Base-by-base conservation (phyloP, 2,113 vertebrate genomes). In the Petromus typicus region DNA sequence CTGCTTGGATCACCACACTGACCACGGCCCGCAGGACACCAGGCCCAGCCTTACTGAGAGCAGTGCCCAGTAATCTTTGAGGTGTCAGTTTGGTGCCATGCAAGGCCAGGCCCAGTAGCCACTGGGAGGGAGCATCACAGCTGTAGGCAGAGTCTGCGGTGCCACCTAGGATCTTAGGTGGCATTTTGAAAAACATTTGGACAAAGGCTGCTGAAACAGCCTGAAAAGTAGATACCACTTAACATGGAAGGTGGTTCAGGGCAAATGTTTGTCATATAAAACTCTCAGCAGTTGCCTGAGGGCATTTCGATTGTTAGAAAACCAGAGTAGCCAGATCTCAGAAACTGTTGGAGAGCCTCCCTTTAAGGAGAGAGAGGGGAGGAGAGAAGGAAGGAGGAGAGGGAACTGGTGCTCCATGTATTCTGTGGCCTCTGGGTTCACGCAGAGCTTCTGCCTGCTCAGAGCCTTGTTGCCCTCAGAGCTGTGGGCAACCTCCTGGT, bases 51-150 rank as follows among this genome's bases (percentile, higher is more conserved):
- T 87, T 18, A 1, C 40, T 34, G 63, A 12, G 27, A 20, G 14
- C 37, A 4, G 23, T 7, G 8, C n/a, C 43, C 1, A 27, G 37
- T 6, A 17, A 25, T n/a, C 40, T 11, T 0, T 48, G 18, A 13
- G 7, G 17, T 7, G 9, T 22, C 0, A 11, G 11, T 61, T 56
- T 25, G 9, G 34, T 56, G 5, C 32, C 3, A 0, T 2, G 14
- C 23, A 54, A 17, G 14, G 57, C 6, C 25, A 14, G 43, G 18
- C 14, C 27, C 5, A 11, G 18, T 11, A 27, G 10, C 37, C 73
- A 16, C 5, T 3, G 51, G 20, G 67, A 40, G n/a, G 67, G n/a
- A 85, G 7, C 13, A 12, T 20, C 5, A 27, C 5, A 4, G 30
- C 34, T 5, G 14, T 17, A 73, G 59, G 71, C 7, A 25, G 30